Base-by-base conservation (phyloP, 2,888 invertebrate species). In the Malachius bipustulatus region DNA sequence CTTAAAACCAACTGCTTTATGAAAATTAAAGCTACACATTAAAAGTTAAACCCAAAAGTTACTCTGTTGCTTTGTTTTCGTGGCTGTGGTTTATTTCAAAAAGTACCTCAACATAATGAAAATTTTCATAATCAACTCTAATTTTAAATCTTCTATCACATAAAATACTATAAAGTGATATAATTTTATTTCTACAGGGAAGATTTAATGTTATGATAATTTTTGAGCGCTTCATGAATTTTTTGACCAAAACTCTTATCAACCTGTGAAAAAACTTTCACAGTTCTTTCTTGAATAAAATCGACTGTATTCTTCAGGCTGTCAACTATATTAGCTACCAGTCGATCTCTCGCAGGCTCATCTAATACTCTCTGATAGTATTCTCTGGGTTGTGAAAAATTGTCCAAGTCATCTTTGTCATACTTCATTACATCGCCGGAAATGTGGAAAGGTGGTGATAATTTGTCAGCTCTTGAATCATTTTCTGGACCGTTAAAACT, bases 401-500 rank as follows among this genome's bases (percentile, higher is more conserved):
- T 90, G 56, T 94, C 91, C 8, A 46, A 43, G 54, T 82, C 77
- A 4, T 73, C 75, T 39, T 77, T 77, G 52, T 85, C 78, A 57
- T 77, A 81, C 34, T 85, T 75, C 47, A 73, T 74, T 8, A 87
- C 75, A 52, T 87, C 82, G 0, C 87, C 91, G 34, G 67, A 62
- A 1, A 75, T 51, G 9, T 59, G 57, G 55, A 72, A 75, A 30
- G 70, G 66, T 1, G 73, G 69, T 27, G 69, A 62, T 29, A 74
- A 53, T 36, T 68, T 67, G 39, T 69, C 68, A 1, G 76, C 77
- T 1, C 73, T 67, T 9, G 36, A 16, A 1, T 75, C 71, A 47
- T 74, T 71, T 44, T 77, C 72, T 0, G 91, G 90, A 0, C 93
- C 94, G 39, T 73, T 70, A 65, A 93, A 96, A 39, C 88, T 89